These are phyloP conservation scores for Himalopsyche kuldschensis DNA, from an alignment of 2,888 invertebrate genomes.

Conservation along the genomic window DNA sequence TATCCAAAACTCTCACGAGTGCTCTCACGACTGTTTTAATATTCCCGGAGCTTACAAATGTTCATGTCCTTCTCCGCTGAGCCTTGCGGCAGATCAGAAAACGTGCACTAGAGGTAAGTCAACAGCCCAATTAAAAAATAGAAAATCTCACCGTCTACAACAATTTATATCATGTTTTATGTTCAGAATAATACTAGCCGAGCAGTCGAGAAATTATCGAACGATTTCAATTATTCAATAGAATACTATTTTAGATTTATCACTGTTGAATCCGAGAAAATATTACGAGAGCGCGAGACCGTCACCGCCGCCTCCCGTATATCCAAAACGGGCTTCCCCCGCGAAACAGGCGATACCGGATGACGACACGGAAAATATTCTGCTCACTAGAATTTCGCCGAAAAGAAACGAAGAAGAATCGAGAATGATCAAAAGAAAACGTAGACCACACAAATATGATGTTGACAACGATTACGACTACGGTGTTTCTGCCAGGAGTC, in stretches of 20 bases:
- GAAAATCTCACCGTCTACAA: too few species aligned
- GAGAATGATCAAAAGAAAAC: not conserved
- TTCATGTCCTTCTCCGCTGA: conserved; percentile 57
- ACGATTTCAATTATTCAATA: too few species aligned
- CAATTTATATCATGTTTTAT: too few species aligned
- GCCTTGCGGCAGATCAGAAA: conserved; percentile 43
- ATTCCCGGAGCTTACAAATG: conserved; percentile 65
- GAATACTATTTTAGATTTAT: not conserved
- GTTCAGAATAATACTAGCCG: too few species aligned
- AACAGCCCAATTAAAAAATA: too few species aligned
- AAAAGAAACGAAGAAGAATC: conserved; percentile 11
- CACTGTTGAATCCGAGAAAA: not conserved
- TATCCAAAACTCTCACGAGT: conserved; percentile 51
- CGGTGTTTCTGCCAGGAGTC: not conserved
- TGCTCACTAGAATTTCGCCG: conserved; percentile 29
- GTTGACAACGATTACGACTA: conserved; percentile 13
- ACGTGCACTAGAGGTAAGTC: conserved; percentile 42
- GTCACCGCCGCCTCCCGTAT: not conserved
- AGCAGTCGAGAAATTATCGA: too few species aligned
- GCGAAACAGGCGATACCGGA: not conserved
- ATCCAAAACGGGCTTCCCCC: not conserved
- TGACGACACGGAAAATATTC: conserved; percentile 24
- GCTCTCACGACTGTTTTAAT: conserved; percentile 64
- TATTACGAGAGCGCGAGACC: not conserved
- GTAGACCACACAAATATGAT: conserved; percentile 22